Conservation (phyloP, 2,797 vertebrate species). For the Heterohyrax brucei region DNA sequence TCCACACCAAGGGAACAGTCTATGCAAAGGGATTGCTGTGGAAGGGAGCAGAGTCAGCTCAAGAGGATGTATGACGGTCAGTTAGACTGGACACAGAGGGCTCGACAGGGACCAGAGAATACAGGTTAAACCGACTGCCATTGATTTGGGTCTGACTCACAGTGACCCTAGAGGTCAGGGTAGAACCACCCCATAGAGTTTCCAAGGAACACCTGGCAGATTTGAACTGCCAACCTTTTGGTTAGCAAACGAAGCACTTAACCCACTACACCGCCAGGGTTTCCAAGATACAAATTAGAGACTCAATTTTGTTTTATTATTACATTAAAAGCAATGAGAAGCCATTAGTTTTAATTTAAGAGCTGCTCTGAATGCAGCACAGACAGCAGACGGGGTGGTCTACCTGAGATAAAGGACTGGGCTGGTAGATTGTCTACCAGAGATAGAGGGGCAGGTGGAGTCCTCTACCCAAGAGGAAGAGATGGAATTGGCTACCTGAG, state of each 20-base stretch:
- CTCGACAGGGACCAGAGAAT: background rate
- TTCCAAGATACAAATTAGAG: background rate
- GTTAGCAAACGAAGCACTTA: too few species aligned
- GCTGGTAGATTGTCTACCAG: background rate
- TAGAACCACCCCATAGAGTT: too few species aligned
- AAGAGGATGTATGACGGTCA: background rate
- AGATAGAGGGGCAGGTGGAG: background rate
- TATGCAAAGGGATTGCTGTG: background rate
- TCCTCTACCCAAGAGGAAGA: background rate
- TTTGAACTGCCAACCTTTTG: too few species aligned
- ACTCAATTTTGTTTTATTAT: too few species aligned
- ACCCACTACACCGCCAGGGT: too few species aligned
- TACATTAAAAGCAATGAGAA: background rate
- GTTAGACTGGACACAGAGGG: background rate
- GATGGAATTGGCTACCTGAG: too few species aligned
- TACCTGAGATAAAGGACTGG: background rate
- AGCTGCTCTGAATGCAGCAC: background rate
- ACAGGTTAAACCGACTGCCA: background rate
- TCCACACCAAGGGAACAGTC: background rate
- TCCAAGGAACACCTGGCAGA: too few species aligned
- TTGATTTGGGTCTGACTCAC: too few species aligned
- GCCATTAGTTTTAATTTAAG: background rate
- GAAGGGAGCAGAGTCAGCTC: too few species aligned
- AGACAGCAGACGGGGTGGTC: too few species aligned
- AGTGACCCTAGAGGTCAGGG: too few species aligned